These are phyloP conservation scores for Ophiothrix spiculata DNA, from an alignment of 35 echinoderm and acorn worm species.

Conservation along the genomic window DNA sequence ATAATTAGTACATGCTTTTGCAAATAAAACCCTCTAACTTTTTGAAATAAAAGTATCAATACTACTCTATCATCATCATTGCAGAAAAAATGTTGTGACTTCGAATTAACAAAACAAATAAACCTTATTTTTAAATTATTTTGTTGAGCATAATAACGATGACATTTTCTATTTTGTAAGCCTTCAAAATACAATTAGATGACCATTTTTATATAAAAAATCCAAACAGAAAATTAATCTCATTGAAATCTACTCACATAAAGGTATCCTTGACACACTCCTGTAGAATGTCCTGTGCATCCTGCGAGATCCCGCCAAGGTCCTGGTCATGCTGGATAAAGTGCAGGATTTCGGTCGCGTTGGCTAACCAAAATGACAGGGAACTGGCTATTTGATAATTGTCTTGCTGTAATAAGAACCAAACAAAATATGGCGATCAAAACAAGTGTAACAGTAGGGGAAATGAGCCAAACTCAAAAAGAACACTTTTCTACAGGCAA, in stretches of 20 bases:
- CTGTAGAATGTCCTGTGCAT: slow-evolving; percentile 93
- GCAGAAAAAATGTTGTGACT: not conserved
- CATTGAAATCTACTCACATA: slow-evolving; percentile 42
- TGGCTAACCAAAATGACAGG: slow-evolving; percentile 92
- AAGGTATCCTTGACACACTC: slow-evolving; percentile 80
- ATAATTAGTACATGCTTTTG: no score
- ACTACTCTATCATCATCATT: no score
- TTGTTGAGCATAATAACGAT: not conserved
- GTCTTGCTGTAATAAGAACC: slow-evolving; percentile 50
- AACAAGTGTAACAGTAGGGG: no score
- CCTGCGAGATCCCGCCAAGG: slow-evolving; percentile 72
- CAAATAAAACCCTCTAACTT: no score
- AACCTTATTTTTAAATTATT: no score
- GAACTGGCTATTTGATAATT: slow-evolving; percentile 65
- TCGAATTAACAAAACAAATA: not conserved
- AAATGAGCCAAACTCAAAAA: no score
- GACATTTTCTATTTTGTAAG: not conserved
- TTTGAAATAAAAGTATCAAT: no score
- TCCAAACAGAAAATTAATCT: no score
- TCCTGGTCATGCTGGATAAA: slow-evolving; percentile 87
- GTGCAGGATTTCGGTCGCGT: slow-evolving; percentile 88
- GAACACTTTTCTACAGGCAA: no score
- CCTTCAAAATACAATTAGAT: no score
- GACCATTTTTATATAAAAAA: not conserved
- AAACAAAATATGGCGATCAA: not conserved